Evolutionary conservation across 1,140 invertebrate genomes (phyloP).

Genomic region (Sycobia sp.): DNA sequence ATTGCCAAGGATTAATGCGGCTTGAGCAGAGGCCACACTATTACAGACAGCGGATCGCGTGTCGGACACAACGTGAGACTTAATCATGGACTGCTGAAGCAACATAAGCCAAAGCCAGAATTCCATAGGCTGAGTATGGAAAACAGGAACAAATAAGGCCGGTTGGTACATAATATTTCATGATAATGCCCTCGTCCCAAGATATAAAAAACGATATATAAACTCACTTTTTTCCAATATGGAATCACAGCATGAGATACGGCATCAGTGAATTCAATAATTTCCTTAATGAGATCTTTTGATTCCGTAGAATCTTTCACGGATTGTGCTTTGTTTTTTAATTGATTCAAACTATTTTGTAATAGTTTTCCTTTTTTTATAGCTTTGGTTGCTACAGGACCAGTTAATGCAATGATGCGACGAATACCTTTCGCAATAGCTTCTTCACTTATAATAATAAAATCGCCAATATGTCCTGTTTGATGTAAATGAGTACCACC

Average conservation of each 20-base stretch:
- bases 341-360: conserved; percentile 74
- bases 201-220: neutral
- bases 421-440: conserved; percentile 98
- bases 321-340: conserved; percentile 68
- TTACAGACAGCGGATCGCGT: too few relatives aligned
- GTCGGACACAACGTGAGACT: too few relatives aligned
- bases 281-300: conserved; percentile 74
- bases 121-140: too few relatives aligned
- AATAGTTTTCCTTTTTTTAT: conserved; percentile 77
- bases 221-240: conserved; percentile 81
- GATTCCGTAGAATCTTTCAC: conserved; percentile 65
- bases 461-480: conserved; percentile 90
- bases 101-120: too few relatives aligned
- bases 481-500: conserved; percentile 95
- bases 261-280: conserved; percentile 83
- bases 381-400: conserved; percentile 89
- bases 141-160: too few relatives aligned
- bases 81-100: too few relatives aligned
- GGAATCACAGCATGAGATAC: conserved; percentile 83
- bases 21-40: too few relatives aligned
- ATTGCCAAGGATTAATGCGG: too few relatives aligned
- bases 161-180: too few relatives aligned
- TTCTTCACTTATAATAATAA: conserved; percentile 96
- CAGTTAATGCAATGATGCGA: conserved; percentile 95
- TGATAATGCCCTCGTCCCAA: neutral